phyloP scores from a whole-genome alignment of 2,888 invertebrate species.

The Carpatolechia fugitivella region DNA sequence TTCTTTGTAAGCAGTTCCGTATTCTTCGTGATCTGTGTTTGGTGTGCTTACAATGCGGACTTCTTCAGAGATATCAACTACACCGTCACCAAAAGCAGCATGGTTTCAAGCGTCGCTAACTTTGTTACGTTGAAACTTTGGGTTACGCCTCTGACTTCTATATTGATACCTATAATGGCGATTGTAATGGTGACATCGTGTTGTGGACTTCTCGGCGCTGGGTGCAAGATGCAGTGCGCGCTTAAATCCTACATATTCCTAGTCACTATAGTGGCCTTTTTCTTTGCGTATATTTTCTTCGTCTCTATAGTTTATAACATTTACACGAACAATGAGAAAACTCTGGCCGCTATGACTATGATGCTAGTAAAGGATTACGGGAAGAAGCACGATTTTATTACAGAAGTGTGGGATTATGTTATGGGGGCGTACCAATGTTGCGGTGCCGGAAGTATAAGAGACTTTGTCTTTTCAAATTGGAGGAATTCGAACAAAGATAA shows the following conservation, averaged over 20 bases:
- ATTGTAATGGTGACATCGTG: slow-evolving; percentile 60
- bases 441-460: slow-evolving; percentile 49
- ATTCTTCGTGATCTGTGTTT: slow-evolving; percentile 49
- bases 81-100: slow-evolving; percentile 54
- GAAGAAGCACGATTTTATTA: slow-evolving; percentile 55
- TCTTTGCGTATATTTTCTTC: slow-evolving; percentile 58
- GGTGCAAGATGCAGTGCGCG: slow-evolving; percentile 61
- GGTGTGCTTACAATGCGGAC: slow-evolving; percentile 61
- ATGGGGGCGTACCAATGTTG: slow-evolving; percentile 67
- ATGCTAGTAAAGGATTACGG: slow-evolving; percentile 53
- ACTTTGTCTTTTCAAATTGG: slow-evolving; percentile 57
- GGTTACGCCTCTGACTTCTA: slow-evolving; percentile 53
- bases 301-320: slow-evolving; percentile 59
- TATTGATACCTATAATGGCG: slow-evolving; percentile 49
- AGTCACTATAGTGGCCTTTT: slow-evolving; percentile 42
- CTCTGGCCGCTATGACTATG: slow-evolving; percentile 37
- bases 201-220: slow-evolving; percentile 64
- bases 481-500: slow-evolving; percentile 39
- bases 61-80: slow-evolving; percentile 66
- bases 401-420: slow-evolving; percentile 52
- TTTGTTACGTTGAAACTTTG: slow-evolving; percentile 60
- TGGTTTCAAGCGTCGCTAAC: slow-evolving; percentile 47
- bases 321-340: slow-evolving; percentile 50
- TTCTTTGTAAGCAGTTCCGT: slow-evolving; percentile 52
- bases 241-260: slow-evolving; percentile 62